Conservation (phyloP, 2,888 invertebrate species). For the Neria commutata region DNA sequence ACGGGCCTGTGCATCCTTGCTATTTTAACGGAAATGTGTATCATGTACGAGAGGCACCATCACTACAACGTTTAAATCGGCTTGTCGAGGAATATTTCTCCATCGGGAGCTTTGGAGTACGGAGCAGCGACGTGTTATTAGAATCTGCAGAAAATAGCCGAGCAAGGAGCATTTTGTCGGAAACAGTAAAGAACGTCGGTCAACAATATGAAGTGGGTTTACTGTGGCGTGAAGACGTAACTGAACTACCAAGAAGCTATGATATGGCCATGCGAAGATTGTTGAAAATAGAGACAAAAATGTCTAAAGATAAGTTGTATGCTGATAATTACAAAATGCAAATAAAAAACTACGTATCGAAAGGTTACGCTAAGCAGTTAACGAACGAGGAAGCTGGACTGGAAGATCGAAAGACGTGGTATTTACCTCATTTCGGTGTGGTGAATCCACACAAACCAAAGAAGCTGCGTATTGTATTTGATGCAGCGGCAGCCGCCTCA, state of each 20-base stretch:
- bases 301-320: not conserved
- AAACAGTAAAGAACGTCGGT: not conserved
- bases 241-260: not conserved
- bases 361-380: not conserved
- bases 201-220: not conserved
- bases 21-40: too few relatives aligned
- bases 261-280: not conserved
- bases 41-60: not conserved
- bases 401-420: not conserved
- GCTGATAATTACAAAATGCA: not conserved
- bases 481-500: slow-evolving; percentile 36
- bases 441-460: slow-evolving; percentile 35
- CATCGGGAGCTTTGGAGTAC: not conserved
- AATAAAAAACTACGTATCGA: not conserved
- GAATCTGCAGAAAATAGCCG: slow-evolving; percentile 1
- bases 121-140: not conserved
- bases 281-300: not conserved
- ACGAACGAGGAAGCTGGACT: slow-evolving; percentile 9
- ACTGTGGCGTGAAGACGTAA: slow-evolving; percentile 2
- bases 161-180: not conserved
- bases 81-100: slow-evolving; percentile 3
- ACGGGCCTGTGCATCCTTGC: not conserved
- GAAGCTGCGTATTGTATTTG: slow-evolving; percentile 40
- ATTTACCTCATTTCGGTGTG: not conserved
- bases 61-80: not conserved